Percentiles rank a stretch among this genome's conserved stretches.
phyloP scores from a whole-genome alignment of 2,797 vertebrate genomes.

The Sardinella longiceps region DNA sequence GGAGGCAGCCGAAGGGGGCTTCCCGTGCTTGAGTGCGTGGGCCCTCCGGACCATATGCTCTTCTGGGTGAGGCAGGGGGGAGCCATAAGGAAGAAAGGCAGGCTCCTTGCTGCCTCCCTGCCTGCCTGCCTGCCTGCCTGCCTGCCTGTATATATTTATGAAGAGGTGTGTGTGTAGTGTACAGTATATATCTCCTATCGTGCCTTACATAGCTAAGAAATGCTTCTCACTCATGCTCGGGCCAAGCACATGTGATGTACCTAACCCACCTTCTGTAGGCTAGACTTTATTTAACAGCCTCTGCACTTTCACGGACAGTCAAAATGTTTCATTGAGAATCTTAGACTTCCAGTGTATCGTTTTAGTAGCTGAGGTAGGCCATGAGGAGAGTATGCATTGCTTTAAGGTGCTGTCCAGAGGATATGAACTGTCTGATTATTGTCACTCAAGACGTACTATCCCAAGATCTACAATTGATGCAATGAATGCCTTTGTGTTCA shows the following conservation, averaged over 20 bases:
- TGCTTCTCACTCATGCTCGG: not conserved
- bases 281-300: not conserved
- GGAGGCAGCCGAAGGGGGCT: slow-evolving; percentile 24
- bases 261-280: no score
- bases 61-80: not conserved
- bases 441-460: not conserved
- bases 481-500: not conserved
- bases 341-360: not conserved
- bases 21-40: not conserved
- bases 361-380: no score
- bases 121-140: not conserved
- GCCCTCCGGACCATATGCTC: slow-evolving; percentile 14
- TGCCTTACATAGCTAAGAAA: not conserved
- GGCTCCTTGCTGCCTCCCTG: no score
- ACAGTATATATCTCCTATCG: not conserved
- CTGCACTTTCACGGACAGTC: not conserved
- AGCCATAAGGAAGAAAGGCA: not conserved
- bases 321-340: not conserved
- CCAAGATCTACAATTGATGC: not conserved
- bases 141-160: not conserved
- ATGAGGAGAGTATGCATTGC: not conserved
- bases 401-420: not conserved
- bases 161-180: not conserved
- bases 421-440: not conserved
- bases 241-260: not conserved